A percentile compares a stretch with the other conserved stretches of the same genome.
These are phyloP conservation scores for Caenorhabditis latens DNA, from an alignment of 1,140 invertebrate genomes.

Conservation along the genomic window DNA sequence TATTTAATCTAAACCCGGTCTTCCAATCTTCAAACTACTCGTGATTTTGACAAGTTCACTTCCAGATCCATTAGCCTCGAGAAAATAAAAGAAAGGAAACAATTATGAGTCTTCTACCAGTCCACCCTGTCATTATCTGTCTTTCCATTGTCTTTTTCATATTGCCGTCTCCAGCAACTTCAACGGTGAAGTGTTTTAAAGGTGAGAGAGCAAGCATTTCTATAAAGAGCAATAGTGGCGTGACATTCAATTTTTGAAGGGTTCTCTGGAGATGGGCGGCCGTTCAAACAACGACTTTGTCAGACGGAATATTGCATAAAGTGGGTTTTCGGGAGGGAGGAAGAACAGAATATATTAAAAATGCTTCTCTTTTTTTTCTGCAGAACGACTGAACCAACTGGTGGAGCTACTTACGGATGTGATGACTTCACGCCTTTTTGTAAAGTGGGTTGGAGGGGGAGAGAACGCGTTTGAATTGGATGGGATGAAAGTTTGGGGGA, in stretches of 20 bases:
- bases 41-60: not conserved
- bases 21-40: not conserved
- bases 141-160: conserved; percentile 25
- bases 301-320: conserved; percentile 55
- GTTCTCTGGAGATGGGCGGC: conserved; percentile 33
- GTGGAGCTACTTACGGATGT: conserved; percentile 53
- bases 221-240: not conserved
- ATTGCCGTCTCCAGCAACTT: not conserved
- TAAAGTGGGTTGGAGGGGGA: not conserved
- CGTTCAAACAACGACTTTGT: conserved; percentile 52
- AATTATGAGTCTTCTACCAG: conserved; percentile 29
- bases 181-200: conserved; percentile 47
- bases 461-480: not conserved
- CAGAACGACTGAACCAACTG: conserved; percentile 47
- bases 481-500: not conserved
- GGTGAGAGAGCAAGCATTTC: not conserved
- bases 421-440: conserved; percentile 50
- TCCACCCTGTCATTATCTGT: conserved; percentile 42
- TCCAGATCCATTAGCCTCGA: not conserved
- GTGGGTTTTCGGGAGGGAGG: not conserved
- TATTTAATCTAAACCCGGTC: not conserved
- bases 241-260: conserved; percentile 1
- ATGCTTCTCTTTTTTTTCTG: not conserved
- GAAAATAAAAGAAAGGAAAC: not conserved
- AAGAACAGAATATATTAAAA: not conserved